These are phyloP conservation scores for Iselma pallidipennis DNA, from an alignment of 2,888 invertebrate genomes.

Conservation along the genomic window DNA sequence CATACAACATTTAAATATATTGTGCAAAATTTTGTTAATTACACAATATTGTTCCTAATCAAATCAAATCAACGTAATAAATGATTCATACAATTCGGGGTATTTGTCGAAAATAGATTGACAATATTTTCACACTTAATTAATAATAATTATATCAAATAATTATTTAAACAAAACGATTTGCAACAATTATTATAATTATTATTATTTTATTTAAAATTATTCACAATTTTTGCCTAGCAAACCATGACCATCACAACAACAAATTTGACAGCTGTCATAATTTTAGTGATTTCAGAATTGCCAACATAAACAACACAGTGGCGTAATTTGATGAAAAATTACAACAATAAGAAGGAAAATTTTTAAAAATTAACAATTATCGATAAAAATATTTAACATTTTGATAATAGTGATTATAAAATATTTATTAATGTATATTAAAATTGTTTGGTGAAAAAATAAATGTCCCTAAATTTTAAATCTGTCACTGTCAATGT, in stretches of 20 bases:
- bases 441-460: too few species aligned
- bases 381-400: too few species aligned
- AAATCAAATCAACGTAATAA: not conserved
- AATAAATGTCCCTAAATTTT: too few species aligned
- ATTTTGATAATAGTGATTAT: too few species aligned
- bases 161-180: not conserved
- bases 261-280: not conserved
- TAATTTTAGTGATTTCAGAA: not conserved
- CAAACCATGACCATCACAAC: not conserved
- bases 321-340: not conserved
- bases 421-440: too few species aligned
- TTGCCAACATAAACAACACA: not conserved
- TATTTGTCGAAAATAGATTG: not conserved
- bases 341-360: not conserved
- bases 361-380: too few species aligned
- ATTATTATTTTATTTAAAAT: not conserved
- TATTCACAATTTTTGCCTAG: too few species aligned
- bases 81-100: slow-evolving; percentile 5
- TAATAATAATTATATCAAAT: not conserved
- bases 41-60: not conserved
- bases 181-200: not conserved
- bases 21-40: not conserved
- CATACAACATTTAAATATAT: slow-evolving; percentile 1
- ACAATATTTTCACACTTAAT: not conserved
- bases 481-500: too few species aligned